Evolutionary conservation across 2,888 invertebrate species (phyloP).

Genomic region (Seira sanloemensis): DNA sequence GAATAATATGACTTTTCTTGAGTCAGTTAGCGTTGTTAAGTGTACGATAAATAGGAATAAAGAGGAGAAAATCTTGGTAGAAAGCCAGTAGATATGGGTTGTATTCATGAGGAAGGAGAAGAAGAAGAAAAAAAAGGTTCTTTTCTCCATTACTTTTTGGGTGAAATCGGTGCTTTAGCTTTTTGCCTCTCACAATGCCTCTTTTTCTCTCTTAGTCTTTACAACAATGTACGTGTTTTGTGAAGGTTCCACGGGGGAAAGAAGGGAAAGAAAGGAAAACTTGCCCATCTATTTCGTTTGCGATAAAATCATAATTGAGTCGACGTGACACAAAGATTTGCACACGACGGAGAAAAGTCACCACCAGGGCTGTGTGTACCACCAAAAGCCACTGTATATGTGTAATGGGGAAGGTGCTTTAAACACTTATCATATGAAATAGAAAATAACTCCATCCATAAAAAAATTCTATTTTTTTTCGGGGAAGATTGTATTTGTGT

Average conservation of each 20-base stretch:
- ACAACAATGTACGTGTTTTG: conserved; percentile 11
- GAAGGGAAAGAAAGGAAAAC: conserved; percentile 74
- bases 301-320: conserved; percentile 74
- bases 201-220: background rate
- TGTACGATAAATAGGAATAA: conserved; percentile 4
- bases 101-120: background rate
- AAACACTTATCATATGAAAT: background rate
- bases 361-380: conserved; percentile 1
- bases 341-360: conserved; percentile 70
- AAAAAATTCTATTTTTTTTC: background rate
- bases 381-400: background rate
- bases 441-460: background rate
- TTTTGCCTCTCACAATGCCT: background rate
- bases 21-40: background rate
- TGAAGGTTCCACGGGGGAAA: conserved; percentile 45
- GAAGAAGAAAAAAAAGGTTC: background rate
- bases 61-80: conserved; percentile 4
- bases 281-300: conserved; percentile 74
- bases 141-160: background rate
- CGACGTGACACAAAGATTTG: conserved; percentile 74
- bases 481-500: background rate
- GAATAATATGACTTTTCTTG: background rate
- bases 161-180: background rate
- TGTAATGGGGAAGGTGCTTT: background rate
- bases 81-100: background rate